These are phyloP conservation scores for Hirtodrosophila histrioides DNA, from an alignment of 2,888 invertebrate species.

Conservation along the genomic window DNA sequence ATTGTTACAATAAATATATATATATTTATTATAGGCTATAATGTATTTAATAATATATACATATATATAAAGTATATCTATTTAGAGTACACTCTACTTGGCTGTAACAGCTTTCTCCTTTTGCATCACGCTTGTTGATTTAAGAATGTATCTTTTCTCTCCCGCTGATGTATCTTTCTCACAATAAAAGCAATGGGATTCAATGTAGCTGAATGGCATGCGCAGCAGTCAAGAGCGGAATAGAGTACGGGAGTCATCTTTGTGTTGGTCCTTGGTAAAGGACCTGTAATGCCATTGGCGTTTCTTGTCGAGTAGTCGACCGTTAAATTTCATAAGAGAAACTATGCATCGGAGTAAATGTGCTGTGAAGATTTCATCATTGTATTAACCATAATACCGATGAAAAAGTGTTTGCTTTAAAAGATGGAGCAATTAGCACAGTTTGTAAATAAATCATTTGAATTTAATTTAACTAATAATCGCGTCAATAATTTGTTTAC, in stretches of 20 bases:
- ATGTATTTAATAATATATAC: neutral
- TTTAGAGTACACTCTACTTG: constrained; percentile 3
- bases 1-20: too few species aligned
- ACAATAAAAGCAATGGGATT: constrained; percentile 4
- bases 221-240: constrained; percentile 43
- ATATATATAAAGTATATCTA: neutral
- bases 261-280: constrained; percentile 44
- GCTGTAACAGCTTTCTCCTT: neutral
- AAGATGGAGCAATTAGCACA: constrained; percentile 94
- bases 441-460: constrained; percentile 95
- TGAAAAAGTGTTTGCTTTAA: constrained; percentile 14
- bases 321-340: constrained; percentile 62
- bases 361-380: constrained; percentile 29
- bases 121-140: constrained; percentile 42
- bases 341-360: constrained; percentile 62
- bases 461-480: constrained; percentile 85
- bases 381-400: constrained; percentile 26
- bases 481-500: constrained; percentile 81
- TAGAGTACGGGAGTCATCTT: constrained; percentile 9
- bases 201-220: constrained; percentile 34
- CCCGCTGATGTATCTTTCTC: constrained; percentile 22
- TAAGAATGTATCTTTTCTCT: constrained; percentile 16
- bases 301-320: constrained; percentile 62
- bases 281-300: constrained; percentile 65
- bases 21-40: too few species aligned